A percentile compares a stretch with the other conserved stretches of the same genome.
Evolutionary conservation across 2,797 vertebrate species (phyloP).

Genomic region (Octomys mimax): DNA sequence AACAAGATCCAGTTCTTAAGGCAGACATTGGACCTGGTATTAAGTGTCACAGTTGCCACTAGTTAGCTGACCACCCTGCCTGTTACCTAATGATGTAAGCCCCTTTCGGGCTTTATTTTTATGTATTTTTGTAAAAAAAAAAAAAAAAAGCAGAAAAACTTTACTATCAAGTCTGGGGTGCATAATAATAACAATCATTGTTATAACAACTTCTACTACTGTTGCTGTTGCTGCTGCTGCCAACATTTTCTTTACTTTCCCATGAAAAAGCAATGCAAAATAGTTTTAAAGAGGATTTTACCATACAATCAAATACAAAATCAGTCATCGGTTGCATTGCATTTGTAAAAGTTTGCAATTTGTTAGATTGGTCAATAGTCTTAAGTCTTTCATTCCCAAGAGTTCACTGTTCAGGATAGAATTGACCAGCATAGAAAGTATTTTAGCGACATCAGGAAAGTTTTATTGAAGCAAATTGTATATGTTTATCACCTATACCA

Average conservation of each 20-base stretch:
- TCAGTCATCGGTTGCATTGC: neutral
- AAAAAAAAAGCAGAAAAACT: neutral
- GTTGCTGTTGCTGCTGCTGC: neutral
- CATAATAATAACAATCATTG: neutral
- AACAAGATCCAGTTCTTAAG: constrained; percentile 28
- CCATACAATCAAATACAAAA: constrained; percentile 35
- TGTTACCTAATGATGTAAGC: neutral
- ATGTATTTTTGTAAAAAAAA: neutral
- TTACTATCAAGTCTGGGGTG: neutral
- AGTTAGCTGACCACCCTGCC: neutral
- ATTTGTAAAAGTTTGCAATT: constrained; percentile 39
- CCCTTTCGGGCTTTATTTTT: neutral
- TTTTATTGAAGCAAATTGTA: constrained; percentile 40
- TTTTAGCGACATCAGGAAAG: constrained; percentile 43
- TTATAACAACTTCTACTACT: neutral
- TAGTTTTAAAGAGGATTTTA: constrained; percentile 5
- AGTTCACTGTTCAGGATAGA: constrained; percentile 46
- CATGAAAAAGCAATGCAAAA: neutral
- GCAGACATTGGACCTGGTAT: neutral
- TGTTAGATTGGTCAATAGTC: neutral
- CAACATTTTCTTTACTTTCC: constrained; percentile 40
- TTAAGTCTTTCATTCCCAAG: constrained; percentile 41
- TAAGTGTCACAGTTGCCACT: neutral
- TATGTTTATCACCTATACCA: constrained; percentile 38
- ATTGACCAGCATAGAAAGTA: constrained; percentile 57